Evolutionary conservation across 53 echinoderm and acorn worm species (phyloP), one percentile per base, ranked within the genome.

Genomic region (Echinometra lucunter): DNA sequence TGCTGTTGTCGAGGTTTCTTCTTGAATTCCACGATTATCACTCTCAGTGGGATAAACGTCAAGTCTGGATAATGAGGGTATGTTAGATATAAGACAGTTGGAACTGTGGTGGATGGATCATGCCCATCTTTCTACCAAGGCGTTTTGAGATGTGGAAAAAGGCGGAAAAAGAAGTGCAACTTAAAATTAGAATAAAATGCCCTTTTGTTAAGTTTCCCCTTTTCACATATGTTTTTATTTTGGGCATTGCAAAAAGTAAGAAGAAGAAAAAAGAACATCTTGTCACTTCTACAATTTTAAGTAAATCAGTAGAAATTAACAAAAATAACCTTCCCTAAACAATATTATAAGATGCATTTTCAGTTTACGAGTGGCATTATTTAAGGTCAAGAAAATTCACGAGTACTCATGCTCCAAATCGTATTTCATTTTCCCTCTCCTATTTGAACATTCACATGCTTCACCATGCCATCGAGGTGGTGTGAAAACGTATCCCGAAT

Each of bases 21-120:
- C 85, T 85, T 85, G 85, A 85, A 85, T 85, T 85, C 85, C 85
- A 85, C 15, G 28, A 28, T 85, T 85, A 85, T 85, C 85, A 85
- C 85, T 28, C 85, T 85, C 85, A n/a, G 47, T 49, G 85, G 85
- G 49, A 85, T 85, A 85, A 85, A 85, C 49, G 85, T 85, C 53
- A 85, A 49, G 85, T 47, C 30, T 2, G 49, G 47, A 85, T 85
- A 85, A 85, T 49, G 85, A 85, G 85, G 49, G 49, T 30, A 49
- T 27, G 27, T 9, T n/a, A 85, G 85, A 85, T 49, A 85, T 2
- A 85, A 85, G 85, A 49, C 85, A 85, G 49, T 85, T 85, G 85
- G 85, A 85, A 85, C 85, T 35, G 21, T 47, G 44, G 85, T 5
- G 85, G 85, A 49, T 78, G 23, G 42, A 78, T 19, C n/a, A 27